Evolutionary conservation across 1,140 invertebrate genomes (phyloP), one percentile per base, ranked within the genome.

Genomic region (Nomia melanderi): DNA sequence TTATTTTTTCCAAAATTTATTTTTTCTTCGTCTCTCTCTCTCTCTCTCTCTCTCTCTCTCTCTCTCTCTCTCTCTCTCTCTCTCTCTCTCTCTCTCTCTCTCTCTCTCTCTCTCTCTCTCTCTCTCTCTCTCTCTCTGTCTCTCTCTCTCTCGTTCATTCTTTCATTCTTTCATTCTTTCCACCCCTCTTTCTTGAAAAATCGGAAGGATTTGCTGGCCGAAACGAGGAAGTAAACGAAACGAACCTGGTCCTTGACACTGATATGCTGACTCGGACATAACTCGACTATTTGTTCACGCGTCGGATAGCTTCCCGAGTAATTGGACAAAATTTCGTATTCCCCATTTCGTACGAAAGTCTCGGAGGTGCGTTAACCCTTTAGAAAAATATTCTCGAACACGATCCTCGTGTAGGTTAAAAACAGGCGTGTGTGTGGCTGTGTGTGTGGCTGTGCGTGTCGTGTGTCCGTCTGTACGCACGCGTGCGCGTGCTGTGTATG

Each of bases 181-280:
- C 78, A 67, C 53, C 70, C 50, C 20, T 79, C 7, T 44, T 12
- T 44, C 14, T 44, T 20, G 27, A 31, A 33, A 9, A 65, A 56
- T 74, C 27, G 29, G 64, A 67, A 31, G 27, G 14, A 67, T 59
- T 44, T 67, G 53, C 53, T 75, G 36, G 53, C 72, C 39, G n/a
- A 75, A 75, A 67, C 39, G 67, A 79, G 69, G 74, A 73, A 85
- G 63, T 81, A 77, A 75, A 62, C 50, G 56, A 82, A 81, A 79
- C 69, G 62, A 83, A 69, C 70, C 77, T 87, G 82, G 82, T 88
- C 83, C 79, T 84, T 85, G 56, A 72, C 59, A 64, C 23, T 87
- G 87, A 88, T 87, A 88, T 88, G 87, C 83, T 86, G 78, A 72
- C 79, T 82, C 71, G 77, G 39, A 59, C 77, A 64, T 77, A 67